A percentile compares a stretch with the other conserved stretches of the same genome.
Evolutionary conservation across 2,888 invertebrate genomes (phyloP).

Genomic region (Thymelicus acteon): DNA sequence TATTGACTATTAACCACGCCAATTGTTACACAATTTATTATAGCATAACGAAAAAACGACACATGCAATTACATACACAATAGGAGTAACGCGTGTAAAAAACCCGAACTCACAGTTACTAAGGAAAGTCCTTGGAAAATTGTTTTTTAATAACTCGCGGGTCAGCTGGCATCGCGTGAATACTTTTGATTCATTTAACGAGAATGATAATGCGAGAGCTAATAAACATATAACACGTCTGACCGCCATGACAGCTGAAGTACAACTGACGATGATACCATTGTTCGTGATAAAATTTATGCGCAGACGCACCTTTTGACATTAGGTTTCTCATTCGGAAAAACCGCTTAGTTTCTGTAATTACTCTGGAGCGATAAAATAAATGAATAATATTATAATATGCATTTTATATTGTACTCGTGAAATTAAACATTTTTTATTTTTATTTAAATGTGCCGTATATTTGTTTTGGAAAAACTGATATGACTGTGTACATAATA

Average conservation of each 20-base stretch:
- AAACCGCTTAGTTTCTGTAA: constrained; percentile 30
- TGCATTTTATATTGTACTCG: too few species aligned
- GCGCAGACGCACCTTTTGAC: constrained; percentile 61
- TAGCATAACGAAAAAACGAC: constrained; percentile 38
- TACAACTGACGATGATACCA: constrained; percentile 55
- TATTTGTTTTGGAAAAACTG: too few species aligned
- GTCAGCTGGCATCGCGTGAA: constrained; percentile 88
- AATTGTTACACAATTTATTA: constrained; percentile 16
- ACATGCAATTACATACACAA: constrained; percentile 32
- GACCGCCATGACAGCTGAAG: constrained; percentile 56
- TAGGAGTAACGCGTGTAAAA: constrained; percentile 36
- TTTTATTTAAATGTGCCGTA: too few species aligned
- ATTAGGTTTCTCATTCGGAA: constrained; percentile 42
- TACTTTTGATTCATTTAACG: constrained; percentile 77
- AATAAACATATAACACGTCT: constrained; percentile 57
- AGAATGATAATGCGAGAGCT: constrained; percentile 54
- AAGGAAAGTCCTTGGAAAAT: constrained; percentile 87
- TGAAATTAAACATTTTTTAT: too few species aligned
- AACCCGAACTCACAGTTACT: constrained; percentile 87
- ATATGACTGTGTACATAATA: too few species aligned
- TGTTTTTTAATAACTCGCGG: constrained; percentile 86
- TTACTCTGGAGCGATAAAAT: too few species aligned
- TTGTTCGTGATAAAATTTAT: constrained; percentile 44
- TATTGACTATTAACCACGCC: constrained; percentile 26
- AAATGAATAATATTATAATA: too few species aligned